phyloP scores from a whole-genome alignment of 1,140 invertebrate genomes.

The Drosophila melanica region DNA sequence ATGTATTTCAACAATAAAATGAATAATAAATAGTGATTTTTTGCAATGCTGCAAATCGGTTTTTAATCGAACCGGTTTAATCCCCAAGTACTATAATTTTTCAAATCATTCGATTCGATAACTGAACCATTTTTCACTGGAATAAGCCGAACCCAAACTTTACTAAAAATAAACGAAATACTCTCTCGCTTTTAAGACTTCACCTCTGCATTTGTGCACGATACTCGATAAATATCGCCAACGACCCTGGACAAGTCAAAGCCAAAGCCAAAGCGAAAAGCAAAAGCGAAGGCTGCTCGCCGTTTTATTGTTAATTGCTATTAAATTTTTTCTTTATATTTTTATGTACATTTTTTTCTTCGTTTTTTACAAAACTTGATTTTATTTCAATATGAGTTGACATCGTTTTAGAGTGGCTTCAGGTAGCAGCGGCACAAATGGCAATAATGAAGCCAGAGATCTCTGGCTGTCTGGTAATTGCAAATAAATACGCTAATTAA shows the following conservation, averaged over 20 bases:
- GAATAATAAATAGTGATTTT: not conserved
- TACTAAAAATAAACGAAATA: no score
- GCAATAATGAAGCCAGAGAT: not conserved
- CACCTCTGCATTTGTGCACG: no score
- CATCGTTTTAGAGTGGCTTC: not conserved
- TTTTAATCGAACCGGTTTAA: no score
- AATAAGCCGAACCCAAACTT: no score
- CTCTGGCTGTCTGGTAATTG: not conserved
- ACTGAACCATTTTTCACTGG: no score
- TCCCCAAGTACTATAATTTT: no score
- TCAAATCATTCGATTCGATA: no score
- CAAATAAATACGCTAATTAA: not conserved
- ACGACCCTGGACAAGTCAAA: constrained; percentile 47
- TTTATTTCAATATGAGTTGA: not conserved
- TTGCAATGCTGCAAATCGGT: not conserved
- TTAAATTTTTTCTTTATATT: constrained; percentile 29
- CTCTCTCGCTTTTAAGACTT: not conserved
- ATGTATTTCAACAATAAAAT: constrained; percentile 7
- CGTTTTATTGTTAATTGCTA: constrained; percentile 52
- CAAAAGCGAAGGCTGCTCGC: constrained; percentile 43
- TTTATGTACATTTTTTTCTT: not conserved
- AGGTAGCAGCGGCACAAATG: not conserved
- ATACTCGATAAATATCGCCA: constrained; percentile 25
- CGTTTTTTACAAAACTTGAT: constrained; percentile 21
- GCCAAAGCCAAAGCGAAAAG: constrained; percentile 43